A percentile compares a stretch with the other conserved stretches of the same genome.
These are phyloP conservation scores for Aix galericulata DNA, from an alignment of 2,113 vertebrate genomes.

Conservation along the genomic window DNA sequence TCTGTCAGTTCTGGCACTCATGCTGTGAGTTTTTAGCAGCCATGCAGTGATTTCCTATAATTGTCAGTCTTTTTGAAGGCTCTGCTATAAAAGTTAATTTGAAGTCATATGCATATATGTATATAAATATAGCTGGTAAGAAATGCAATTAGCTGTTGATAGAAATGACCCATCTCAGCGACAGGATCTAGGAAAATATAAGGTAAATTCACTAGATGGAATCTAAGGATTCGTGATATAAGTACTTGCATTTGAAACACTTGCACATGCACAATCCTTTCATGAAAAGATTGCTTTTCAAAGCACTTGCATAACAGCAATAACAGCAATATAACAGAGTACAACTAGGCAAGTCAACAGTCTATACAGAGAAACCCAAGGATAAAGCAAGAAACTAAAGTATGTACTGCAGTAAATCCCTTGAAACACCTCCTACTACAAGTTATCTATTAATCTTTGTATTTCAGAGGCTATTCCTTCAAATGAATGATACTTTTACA, in stretches of 20 bases:
- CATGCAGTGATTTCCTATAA: slow-evolving; percentile 27
- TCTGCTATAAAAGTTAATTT: slow-evolving; percentile 26
- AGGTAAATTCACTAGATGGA: background rate
- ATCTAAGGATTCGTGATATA: background rate
- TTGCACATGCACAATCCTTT: background rate
- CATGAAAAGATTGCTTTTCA: background rate
- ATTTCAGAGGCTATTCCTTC: background rate
- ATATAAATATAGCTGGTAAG: background rate
- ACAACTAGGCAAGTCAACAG: background rate
- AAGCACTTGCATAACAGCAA: background rate
- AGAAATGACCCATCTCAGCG: background rate
- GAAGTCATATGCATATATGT: background rate
- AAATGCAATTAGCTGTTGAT: background rate
- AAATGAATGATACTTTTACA: background rate
- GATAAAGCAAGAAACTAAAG: background rate
- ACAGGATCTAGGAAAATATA: background rate
- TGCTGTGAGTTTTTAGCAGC: slow-evolving; percentile 42
- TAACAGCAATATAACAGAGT: background rate
- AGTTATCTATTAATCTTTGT: background rate
- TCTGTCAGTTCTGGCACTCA: slow-evolving; percentile 49
- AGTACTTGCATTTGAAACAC: background rate
- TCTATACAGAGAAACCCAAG: background rate
- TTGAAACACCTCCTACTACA: background rate
- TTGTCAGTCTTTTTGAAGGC: slow-evolving; percentile 41
- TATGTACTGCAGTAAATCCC: background rate